Conservation (phyloP, 2,888 invertebrate genomes). For the Eupsilia transversa region DNA sequence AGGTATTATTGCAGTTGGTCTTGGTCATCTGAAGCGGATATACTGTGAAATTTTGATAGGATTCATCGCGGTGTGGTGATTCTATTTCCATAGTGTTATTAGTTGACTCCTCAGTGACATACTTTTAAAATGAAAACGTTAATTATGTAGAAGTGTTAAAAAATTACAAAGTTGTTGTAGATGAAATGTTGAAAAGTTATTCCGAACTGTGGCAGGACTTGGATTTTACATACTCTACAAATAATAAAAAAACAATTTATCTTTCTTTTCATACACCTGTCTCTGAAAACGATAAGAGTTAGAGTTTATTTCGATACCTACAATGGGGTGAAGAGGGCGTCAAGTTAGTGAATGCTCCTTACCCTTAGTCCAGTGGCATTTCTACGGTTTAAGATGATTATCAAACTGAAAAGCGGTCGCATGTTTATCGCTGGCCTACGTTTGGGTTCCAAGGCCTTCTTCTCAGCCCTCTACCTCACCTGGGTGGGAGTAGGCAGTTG, state of each 20-base stretch:
- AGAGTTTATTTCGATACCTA: neutral
- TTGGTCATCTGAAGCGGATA: too few species aligned
- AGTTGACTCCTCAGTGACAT: neutral
- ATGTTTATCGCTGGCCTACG: constrained; percentile 17
- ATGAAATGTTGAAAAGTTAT: neutral
- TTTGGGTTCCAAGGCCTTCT: constrained; percentile 7
- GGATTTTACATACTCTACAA: neutral
- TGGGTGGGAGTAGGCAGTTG: constrained; percentile 28
- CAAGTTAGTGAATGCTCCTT: neutral
- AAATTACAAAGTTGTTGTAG: too few species aligned
- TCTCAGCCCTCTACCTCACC: constrained; percentile 29
- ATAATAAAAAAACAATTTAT: too few species aligned
- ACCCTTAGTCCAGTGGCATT: neutral
- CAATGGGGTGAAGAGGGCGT: neutral
- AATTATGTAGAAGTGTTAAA: neutral
- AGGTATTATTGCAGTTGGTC: neutral
- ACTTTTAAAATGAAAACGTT: neutral
- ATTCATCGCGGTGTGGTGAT: neutral
- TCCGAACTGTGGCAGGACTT: neutral
- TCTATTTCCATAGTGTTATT: neutral
- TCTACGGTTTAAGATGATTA: neutral
- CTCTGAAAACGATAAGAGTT: neutral
- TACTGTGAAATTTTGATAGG: neutral
- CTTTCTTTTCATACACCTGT: neutral
- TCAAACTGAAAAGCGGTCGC: neutral